Evolutionary conservation across 1,140 invertebrate species (phyloP), one percentile per base, ranked within the genome.

Genomic region (Melitaea cinxia): DNA sequence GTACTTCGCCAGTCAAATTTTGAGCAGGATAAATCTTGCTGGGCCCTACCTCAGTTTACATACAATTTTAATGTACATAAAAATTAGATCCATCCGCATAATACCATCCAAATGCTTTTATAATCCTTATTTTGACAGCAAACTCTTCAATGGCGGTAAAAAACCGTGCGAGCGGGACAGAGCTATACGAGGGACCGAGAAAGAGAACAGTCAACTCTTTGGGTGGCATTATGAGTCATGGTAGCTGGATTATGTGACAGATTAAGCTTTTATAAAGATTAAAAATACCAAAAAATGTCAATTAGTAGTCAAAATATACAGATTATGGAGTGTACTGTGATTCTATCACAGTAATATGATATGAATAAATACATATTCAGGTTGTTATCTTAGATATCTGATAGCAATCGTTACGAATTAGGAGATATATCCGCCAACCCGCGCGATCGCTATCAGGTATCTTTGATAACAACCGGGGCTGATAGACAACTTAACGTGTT

Each of bases 91-190:
- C 15, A 47, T 49, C 74, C 66, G 78, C 78, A 89, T 89, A 77
- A 83, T n/a, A 2, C 77, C 68, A 59, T 89, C 80, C 85, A 85
- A 85, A 82, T 68, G 71, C 82, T 90, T 81, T 88, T 90, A 90
- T 88, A 90, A 90, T 89, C 88, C 82, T 90, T 90, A 90, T 90
- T 90, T 90, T 90, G 88, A 90, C 88, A 90, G 85, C 80, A 82
- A 82, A 86, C 83, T 85, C 77, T 88, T 90, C 83, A 89, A 88
- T 85, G 81, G 78, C 82, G 70, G 70, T 73, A 84, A 88, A 75
- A 47, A 73, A 67, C 39, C 45, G 72, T 15, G 19, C 24, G 70
- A 82, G 33, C 33, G 77, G 56, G 79, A 88, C 66, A 50, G 61
- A 9, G 60, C 55, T 72, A 74, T 81, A 73, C 60, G 71, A 6